Base-by-base conservation (phyloP, 1,140 invertebrate species). In the Calliopsis andreniformis region DNA sequence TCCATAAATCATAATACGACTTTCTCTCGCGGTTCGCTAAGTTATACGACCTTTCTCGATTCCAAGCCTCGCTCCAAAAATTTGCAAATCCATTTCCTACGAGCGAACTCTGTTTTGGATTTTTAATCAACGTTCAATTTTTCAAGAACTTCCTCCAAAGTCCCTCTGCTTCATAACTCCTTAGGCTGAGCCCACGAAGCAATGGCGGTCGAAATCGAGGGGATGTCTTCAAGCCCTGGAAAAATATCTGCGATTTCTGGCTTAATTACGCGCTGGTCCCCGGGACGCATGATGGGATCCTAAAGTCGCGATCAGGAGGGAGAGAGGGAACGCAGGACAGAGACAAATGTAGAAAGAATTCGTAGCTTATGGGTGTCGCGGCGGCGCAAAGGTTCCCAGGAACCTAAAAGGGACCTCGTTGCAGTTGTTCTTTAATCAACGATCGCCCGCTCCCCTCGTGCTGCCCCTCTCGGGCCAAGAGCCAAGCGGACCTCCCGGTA, bases 281-380 rank as follows among this genome's bases (percentile, higher is more conserved):
- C 35, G 8, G 66, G 53, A 45, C 32, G n/a, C n/a, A 35, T 20
- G 51, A 39, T 76, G 72, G 56, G 68, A 79, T 79, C 43, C 63
- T n/a, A 61, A 73, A 7, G 20, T 18, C 30, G 23, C 25, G n/a
- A 68, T 61, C 53, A 43, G 30, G 16, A 39, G 28, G 5, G 4
- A 55, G 10, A n/a, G 6, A 25, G 8, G 1, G 20, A 42, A 28
- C 1, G 32, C 1, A 14, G 25, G 39, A 20, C 14, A 43, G 14
- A 8, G 20, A 4, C 14, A 45, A 63, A 30, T 30, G n/a, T 23
- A 39, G 23, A 59, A 39, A 79, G 69, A 80, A 72, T 47, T 79
- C 47, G 47, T 80, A 68, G 20, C 59, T 75, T 68, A 80, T 51
- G 51, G 28, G 18, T 4, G 16, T n/a, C 12, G 58, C 42, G 56